These are phyloP conservation scores for Cyclopterus lumpus DNA, from an alignment of 2,797 vertebrate genomes.

Conservation along the genomic window DNA sequence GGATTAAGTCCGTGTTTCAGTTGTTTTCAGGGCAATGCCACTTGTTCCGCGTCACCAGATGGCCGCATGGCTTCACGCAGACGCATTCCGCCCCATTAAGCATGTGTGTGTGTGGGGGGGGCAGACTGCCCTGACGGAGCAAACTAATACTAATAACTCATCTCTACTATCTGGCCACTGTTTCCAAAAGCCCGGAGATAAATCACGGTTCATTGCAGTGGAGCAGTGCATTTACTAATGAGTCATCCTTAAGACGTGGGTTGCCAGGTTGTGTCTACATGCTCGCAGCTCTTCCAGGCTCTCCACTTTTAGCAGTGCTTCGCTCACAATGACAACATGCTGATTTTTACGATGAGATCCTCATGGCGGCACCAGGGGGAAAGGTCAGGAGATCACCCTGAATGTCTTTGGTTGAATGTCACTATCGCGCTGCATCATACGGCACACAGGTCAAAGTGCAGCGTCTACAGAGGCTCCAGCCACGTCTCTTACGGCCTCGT, in stretches of 20 bases:
- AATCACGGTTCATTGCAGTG: constrained; percentile 2
- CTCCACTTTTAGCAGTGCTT: background rate
- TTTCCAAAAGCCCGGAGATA: constrained; percentile 22
- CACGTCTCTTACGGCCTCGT: background rate
- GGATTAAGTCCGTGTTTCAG: constrained; percentile 60
- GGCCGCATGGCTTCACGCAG: constrained; percentile 63
- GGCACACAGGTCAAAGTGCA: constrained; percentile 1
- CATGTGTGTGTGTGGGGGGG: constrained; percentile 24
- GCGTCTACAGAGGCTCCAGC: background rate
- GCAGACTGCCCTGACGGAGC: constrained; percentile 33
- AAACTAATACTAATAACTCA: constrained; percentile 44
- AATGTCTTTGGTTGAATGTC: background rate
- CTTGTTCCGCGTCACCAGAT: constrained; percentile 80
- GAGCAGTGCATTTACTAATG: background rate
- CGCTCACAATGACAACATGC: too few species aligned
- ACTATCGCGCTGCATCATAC: background rate
- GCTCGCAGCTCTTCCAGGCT: background rate
- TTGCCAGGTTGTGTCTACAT: constrained; percentile 1
- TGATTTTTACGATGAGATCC: background rate
- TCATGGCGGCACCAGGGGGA: background rate
- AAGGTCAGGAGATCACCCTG: background rate
- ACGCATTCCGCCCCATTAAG: constrained; percentile 59
- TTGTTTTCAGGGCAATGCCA: constrained; percentile 63
- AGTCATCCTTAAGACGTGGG: background rate
- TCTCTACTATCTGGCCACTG: background rate